phyloP scores from a whole-genome alignment of 2,113 vertebrate species.

The Tetrao urogallus region DNA sequence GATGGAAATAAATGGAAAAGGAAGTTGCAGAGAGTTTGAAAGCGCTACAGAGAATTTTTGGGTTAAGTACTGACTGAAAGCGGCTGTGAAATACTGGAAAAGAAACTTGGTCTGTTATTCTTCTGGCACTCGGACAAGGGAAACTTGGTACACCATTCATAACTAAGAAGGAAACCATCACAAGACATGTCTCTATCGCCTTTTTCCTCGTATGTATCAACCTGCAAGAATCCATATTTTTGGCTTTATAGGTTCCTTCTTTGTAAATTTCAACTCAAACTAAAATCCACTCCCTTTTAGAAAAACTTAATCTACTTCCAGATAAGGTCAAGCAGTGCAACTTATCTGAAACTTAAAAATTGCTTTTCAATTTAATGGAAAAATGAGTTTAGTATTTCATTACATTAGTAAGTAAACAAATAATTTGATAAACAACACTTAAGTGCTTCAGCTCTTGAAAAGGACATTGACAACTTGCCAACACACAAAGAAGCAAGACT shows the following conservation, averaged over 20 bases:
- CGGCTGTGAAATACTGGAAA: not conserved
- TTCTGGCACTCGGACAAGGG: not conserved
- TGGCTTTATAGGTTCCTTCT: not conserved
- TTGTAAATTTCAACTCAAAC: not conserved
- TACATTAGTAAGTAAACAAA: not conserved
- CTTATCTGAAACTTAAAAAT: not conserved
- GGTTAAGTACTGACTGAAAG: not conserved
- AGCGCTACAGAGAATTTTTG: not conserved
- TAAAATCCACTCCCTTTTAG: not conserved
- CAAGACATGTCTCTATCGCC: fast-evolving
- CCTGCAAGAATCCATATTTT: not conserved
- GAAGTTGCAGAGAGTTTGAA: not conserved
- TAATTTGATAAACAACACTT: not conserved
- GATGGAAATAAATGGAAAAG: not conserved
- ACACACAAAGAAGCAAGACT: not conserved
- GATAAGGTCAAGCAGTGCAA: not conserved
- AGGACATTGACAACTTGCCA: not conserved
- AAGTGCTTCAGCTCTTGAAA: not conserved
- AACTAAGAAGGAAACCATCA: not conserved
- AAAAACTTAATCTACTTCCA: not conserved
- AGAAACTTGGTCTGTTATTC: not conserved
- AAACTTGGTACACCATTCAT: not conserved
- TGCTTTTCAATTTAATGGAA: not conserved
- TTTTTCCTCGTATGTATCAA: not conserved
- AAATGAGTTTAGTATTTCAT: not conserved